Evolutionary conservation across 2,113 vertebrate species (phyloP).

Genomic region (Tenrec ecaudatus): DNA sequence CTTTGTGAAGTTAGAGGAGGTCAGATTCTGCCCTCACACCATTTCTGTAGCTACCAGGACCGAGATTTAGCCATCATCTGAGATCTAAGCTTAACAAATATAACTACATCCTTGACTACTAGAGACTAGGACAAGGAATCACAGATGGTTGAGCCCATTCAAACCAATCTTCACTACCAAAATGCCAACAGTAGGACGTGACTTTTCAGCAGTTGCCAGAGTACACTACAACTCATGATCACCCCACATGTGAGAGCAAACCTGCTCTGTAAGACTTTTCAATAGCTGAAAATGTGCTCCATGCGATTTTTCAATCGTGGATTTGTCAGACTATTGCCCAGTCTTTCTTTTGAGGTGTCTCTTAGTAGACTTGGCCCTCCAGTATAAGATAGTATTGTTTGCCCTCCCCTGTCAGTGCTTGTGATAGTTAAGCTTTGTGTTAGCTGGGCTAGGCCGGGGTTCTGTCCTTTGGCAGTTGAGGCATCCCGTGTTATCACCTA

Average conservation of each 20-base stretch:
- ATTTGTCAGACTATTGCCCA: background rate
- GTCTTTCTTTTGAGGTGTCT: background rate
- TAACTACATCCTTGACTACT: background rate
- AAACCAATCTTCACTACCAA: background rate
- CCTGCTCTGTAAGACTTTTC: background rate
- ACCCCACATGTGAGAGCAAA: background rate
- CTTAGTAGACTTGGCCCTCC: background rate
- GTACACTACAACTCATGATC: background rate
- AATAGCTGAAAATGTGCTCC: too few relatives aligned
- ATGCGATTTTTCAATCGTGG: background rate
- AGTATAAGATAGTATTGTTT: too few relatives aligned
- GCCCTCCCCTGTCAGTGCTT: too few relatives aligned
- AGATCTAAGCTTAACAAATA: slow-evolving; percentile 38
- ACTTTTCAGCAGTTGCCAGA: background rate
- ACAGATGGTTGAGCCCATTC: background rate
- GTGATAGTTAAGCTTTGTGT: too few relatives aligned
- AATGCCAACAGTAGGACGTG: background rate
- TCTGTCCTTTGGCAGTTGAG: too few relatives aligned
- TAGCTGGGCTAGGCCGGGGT: too few relatives aligned
- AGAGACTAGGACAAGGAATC: background rate
- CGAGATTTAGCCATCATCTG: background rate
- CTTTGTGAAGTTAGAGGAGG: too few relatives aligned
- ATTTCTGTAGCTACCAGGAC: background rate
- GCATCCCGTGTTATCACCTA: too few relatives aligned
- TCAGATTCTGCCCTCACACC: too few relatives aligned